These are phyloP conservation scores for Salminus brasiliensis DNA, from an alignment of 2,113 vertebrate species.

Conservation along the genomic window DNA sequence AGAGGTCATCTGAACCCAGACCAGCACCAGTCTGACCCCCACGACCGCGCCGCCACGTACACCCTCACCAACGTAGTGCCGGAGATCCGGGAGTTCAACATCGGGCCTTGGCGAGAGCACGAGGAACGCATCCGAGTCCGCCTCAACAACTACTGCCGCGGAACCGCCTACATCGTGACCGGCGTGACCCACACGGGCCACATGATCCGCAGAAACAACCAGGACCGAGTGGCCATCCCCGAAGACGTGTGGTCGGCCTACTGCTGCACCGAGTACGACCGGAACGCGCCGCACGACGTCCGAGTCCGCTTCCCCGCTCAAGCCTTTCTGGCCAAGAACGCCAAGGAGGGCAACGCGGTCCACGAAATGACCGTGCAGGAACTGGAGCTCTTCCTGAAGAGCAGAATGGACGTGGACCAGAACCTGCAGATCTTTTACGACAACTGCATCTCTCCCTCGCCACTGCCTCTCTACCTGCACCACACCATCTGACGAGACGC, in stretches of 20 bases:
- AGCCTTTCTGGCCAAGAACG: slow-evolving; percentile 64
- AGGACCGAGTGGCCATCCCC: slow-evolving; percentile 68
- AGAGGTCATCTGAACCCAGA: slow-evolving; percentile 79
- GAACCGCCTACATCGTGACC: slow-evolving; percentile 65
- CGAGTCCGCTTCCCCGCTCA: slow-evolving; percentile 66
- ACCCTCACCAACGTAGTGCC: slow-evolving; percentile 82
- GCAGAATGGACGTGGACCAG: slow-evolving; percentile 64
- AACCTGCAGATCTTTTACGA: slow-evolving; percentile 75
- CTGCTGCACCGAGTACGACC: slow-evolving; percentile 70
- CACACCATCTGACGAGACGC: slow-evolving; percentile 59
- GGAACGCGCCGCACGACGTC: slow-evolving; percentile 63
- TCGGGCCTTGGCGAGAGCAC: slow-evolving; percentile 71
- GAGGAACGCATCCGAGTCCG: slow-evolving; percentile 64
- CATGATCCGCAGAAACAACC: slow-evolving; percentile 64
- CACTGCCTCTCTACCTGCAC: slow-evolving; percentile 70
- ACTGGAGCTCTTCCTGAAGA: slow-evolving; percentile 68
- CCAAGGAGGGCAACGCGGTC: slow-evolving; percentile 58
- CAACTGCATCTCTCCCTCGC: slow-evolving; percentile 73
- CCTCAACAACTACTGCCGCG: slow-evolving; percentile 73
- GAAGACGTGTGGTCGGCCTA: slow-evolving; percentile 72
- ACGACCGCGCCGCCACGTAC: slow-evolving; percentile 75
- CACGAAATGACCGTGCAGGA: slow-evolving; percentile 65
- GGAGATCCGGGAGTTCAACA: slow-evolving; percentile 73
- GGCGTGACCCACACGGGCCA: slow-evolving; percentile 65
- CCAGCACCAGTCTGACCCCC: slow-evolving; percentile 67